Percentiles rank a stretch among this genome's conserved stretches.
Evolutionary conservation across 2,113 vertebrate species (phyloP).

Genomic region (human (Homo sapiens)): DNA sequence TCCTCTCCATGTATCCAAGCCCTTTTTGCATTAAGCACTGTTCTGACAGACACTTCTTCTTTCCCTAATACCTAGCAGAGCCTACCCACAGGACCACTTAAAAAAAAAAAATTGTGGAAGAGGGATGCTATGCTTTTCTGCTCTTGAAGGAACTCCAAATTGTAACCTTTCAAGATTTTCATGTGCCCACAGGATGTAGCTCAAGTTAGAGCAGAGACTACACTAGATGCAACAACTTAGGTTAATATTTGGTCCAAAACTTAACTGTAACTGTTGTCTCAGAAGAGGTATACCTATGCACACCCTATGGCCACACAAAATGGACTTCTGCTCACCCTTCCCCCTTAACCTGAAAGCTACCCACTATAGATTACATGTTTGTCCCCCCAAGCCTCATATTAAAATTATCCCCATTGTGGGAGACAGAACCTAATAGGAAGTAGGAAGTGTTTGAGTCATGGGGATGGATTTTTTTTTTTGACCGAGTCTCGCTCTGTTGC

Average conservation of each 20-base stretch:
- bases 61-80: neutral
- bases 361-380: neutral
- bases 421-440: neutral
- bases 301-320: neutral
- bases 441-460: neutral
- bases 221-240: neutral
- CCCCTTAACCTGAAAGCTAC: neutral
- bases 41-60: neutral
- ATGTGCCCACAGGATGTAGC: neutral
- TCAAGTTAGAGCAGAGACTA: neutral
- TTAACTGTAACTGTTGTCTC: neutral
- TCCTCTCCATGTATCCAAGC: neutral
- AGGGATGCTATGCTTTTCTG: neutral
- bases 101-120: neutral
- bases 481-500: no score
- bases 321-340: neutral
- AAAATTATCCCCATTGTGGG: neutral
- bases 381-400: neutral
- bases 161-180: neutral
- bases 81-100: neutral
- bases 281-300: rapidly evolving
- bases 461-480: neutral
- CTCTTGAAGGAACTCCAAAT: neutral
- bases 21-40: neutral
- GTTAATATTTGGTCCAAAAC: neutral